phyloP scores from a whole-genome alignment of 2,113 vertebrate species.

The Noctilio leporinus region DNA sequence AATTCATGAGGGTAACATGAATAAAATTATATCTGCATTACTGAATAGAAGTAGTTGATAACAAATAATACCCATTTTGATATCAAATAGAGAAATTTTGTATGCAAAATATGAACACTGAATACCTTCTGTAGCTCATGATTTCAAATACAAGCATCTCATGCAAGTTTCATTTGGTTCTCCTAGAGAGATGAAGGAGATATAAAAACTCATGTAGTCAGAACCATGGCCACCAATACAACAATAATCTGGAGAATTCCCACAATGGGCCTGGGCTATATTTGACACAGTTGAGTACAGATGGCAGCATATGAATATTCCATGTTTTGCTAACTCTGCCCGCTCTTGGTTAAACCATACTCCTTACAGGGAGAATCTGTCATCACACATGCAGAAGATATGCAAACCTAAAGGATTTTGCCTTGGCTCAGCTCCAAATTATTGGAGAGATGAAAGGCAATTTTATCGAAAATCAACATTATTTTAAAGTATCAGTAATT shows the following conservation, averaged over 20 bases:
- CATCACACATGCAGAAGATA: background rate
- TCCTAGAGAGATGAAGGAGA: background rate
- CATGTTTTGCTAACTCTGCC: constrained; percentile 11
- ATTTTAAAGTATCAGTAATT: background rate
- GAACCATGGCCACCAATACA: background rate
- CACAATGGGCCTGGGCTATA: constrained; percentile 15
- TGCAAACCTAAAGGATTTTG: background rate
- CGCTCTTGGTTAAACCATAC: background rate
- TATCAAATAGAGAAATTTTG: background rate
- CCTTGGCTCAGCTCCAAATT: background rate
- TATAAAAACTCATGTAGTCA: background rate
- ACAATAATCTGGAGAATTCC: background rate
- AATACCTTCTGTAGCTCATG: background rate
- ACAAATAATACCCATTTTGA: background rate
- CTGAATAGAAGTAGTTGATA: background rate
- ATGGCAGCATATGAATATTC: background rate
- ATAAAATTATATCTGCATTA: background rate
- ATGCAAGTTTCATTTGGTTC: background rate
- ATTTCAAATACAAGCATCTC: background rate
- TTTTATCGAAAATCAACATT: background rate
- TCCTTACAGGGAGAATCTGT: background rate
- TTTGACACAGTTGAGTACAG: constrained; percentile 32
- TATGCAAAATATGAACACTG: background rate
- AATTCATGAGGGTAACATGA: background rate
- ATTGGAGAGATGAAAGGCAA: background rate